Percentiles rank a stretch among this genome's conserved stretches.
phyloP scores from a whole-genome alignment of 2,797 vertebrate species.

The Gallinago stenura region DNA sequence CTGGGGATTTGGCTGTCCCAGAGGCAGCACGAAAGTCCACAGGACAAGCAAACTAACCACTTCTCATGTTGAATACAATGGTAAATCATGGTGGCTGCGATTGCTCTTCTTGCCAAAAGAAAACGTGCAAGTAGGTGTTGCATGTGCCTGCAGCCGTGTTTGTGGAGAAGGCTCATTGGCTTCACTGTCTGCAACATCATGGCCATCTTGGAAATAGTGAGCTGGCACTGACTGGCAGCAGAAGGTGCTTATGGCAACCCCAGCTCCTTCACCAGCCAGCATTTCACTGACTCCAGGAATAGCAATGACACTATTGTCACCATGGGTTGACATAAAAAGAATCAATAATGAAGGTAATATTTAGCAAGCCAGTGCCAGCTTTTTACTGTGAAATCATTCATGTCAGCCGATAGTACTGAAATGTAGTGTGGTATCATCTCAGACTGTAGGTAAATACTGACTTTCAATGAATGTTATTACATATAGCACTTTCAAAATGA shows the following conservation, averaged over 20 bases:
- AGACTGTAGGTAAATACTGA: not conserved
- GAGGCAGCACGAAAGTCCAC: not conserved
- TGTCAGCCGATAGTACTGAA: not conserved
- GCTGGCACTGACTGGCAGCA: not conserved
- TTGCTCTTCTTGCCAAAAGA: not conserved
- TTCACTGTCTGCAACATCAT: not conserved
- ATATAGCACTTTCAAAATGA: not conserved
- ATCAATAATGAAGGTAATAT: not conserved
- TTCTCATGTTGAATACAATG: not conserved
- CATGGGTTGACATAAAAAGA: not conserved
- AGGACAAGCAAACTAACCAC: not conserved
- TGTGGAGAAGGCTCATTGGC: not conserved
- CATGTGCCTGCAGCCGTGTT: not conserved
- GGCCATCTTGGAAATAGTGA: not conserved
- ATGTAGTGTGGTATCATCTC: not conserved
- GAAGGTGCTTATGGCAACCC: not conserved
- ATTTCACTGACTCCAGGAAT: not conserved
- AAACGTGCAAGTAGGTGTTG: not conserved
- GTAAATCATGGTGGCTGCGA: not conserved
- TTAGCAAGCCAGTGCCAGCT: not conserved
- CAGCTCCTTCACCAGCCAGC: not conserved
- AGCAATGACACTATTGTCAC: not conserved
- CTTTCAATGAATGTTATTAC: not conserved
- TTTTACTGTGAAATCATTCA: not conserved
- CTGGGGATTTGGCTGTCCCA: not conserved